Percentiles rank a stretch among this genome's conserved stretches.
Conservation (phyloP, 2,113 vertebrate genomes). For the Crotalus helleri region DNA sequence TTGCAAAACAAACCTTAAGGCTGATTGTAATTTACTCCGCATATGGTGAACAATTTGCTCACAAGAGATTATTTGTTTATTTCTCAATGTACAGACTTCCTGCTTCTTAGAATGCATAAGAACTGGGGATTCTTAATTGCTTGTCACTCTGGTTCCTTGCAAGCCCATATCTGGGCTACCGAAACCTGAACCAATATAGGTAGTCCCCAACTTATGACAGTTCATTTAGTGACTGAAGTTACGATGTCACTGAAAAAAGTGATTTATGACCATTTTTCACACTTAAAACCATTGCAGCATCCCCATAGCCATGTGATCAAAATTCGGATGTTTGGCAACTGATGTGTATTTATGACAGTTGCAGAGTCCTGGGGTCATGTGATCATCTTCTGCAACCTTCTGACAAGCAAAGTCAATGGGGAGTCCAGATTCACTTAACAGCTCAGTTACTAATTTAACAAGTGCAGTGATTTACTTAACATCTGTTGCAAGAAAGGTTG, state of each 20-base stretch:
- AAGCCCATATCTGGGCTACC: constrained; percentile 1
- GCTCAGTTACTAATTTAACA: not conserved
- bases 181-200: not conserved
- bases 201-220: not conserved
- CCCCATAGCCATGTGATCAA: not conserved
- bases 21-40: constrained; percentile 57
- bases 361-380: not conserved
- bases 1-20: constrained; percentile 43
- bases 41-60: constrained; percentile 36
- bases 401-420: not conserved
- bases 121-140: constrained; percentile 24
- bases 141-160: constrained; percentile 17
- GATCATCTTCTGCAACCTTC: not conserved
- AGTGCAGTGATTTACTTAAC: not conserved
- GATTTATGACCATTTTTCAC: not conserved
- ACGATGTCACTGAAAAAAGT: not conserved
- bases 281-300: not conserved
- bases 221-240: not conserved
- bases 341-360: not conserved
- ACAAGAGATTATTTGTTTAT: constrained; percentile 34
- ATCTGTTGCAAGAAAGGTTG: not conserved
- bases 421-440: not conserved
- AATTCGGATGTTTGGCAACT: not conserved
- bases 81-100: constrained; percentile 36
- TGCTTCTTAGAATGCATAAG: constrained; percentile 23